Percentiles rank a stretch among this genome's conserved stretches.
These are phyloP conservation scores for Heliconius eleuchia DNA, from an alignment of 1,140 invertebrate genomes.

Conservation along the genomic window DNA sequence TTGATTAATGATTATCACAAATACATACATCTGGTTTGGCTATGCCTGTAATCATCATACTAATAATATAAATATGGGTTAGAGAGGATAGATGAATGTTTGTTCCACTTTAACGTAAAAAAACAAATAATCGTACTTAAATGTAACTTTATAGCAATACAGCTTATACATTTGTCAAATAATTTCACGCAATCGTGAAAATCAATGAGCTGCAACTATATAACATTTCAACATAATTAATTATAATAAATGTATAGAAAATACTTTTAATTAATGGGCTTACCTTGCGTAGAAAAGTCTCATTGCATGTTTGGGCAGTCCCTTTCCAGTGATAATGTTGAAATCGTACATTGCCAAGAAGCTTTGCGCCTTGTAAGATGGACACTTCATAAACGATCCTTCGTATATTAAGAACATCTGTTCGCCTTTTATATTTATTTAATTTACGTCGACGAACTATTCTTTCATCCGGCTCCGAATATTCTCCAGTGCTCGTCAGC, in stretches of 20 bases:
- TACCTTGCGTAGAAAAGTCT: constrained; percentile 88
- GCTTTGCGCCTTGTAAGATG: constrained; percentile 83
- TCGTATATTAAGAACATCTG: constrained; percentile 84
- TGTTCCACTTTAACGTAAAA: no score
- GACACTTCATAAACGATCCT: constrained; percentile 85
- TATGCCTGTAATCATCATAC: no score
- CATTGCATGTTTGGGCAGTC: constrained; percentile 87
- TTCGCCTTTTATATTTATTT: constrained; percentile 84
- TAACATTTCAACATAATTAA: not conserved
- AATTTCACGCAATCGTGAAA: no score
- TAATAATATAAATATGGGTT: no score
- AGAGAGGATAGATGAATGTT: no score
- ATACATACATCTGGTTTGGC: not conserved
- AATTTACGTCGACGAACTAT: constrained; percentile 84
- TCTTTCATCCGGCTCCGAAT: constrained; percentile 84
- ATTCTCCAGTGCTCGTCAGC: constrained; percentile 85
- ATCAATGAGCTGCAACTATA: no score
- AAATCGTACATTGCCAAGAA: constrained; percentile 84
- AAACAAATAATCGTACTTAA: no score
- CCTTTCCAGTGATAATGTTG: constrained; percentile 88
- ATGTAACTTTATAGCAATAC: no score
- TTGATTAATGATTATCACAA: not conserved
- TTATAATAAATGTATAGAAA: no score
- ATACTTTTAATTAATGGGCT: constrained; percentile 9
- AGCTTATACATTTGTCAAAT: not conserved